Evolutionary conservation across 2,888 invertebrate species (phyloP).

Genomic region (Epirrhoe alternata): DNA sequence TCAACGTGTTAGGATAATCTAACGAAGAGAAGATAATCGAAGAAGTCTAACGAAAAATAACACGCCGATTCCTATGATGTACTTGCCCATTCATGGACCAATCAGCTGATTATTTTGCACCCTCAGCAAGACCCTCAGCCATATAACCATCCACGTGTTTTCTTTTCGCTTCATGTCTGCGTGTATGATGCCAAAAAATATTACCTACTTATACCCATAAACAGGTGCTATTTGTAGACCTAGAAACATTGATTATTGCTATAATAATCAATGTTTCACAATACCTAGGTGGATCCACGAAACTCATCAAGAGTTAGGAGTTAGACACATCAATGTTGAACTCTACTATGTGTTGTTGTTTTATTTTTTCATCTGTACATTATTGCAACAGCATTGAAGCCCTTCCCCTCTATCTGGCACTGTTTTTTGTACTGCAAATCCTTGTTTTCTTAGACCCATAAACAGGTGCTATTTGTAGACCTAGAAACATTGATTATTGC

Average conservation of each 20-base stretch:
- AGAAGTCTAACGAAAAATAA: constrained; percentile 1
- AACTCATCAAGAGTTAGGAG: background rate
- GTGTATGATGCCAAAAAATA: background rate
- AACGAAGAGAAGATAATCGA: no score
- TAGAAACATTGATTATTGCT: background rate
- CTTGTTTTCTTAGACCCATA: background rate
- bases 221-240: background rate
- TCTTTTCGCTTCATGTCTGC: background rate
- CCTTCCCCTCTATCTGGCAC: no score
- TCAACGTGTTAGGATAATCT: background rate
- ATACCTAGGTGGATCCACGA: background rate
- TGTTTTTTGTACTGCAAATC: background rate
- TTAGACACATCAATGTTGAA: no score
- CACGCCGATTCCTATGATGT: background rate
- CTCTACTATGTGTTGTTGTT: no score
- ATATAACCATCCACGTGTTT: constrained; percentile 29
- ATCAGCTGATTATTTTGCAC: constrained; percentile 9
- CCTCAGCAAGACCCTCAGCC: background rate
- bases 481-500: background rate
- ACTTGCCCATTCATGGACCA: background rate
- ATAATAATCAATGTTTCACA: background rate
- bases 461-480: background rate
- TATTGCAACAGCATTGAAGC: no score
- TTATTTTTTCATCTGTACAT: no score
- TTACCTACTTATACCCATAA: background rate